Evolutionary conservation across 2,888 invertebrate genomes (phyloP).

Genomic region (Drosophila ezoana): DNA sequence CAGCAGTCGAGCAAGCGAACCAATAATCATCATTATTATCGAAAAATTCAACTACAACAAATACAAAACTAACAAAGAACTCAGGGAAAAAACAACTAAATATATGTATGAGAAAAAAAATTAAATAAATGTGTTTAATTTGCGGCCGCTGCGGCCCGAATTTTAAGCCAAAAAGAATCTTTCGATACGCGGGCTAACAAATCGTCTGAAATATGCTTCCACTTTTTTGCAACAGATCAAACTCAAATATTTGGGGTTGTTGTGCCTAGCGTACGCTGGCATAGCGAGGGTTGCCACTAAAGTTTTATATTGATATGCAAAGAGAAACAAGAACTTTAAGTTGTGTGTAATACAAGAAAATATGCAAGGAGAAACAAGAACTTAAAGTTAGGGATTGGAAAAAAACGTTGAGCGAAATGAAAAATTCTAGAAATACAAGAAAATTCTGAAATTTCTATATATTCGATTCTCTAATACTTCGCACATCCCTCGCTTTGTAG

Average conservation of each 20-base stretch:
- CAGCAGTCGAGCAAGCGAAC: slow-evolving; percentile 34
- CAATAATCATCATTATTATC: slow-evolving; percentile 64
- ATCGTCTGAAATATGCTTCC: slow-evolving; percentile 42
- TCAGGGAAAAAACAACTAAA: slow-evolving; percentile 7
- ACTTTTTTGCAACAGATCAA: slow-evolving; percentile 20
- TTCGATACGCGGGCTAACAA: slow-evolving; percentile 27
- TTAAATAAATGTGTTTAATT: slow-evolving; percentile 60
- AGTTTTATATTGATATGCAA: background rate
- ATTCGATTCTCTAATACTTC: background rate
- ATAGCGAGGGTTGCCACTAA: slow-evolving; percentile 24
- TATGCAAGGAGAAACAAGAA: background rate
- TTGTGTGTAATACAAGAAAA: background rate
- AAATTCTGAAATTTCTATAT: too few relatives aligned
- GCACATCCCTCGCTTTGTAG: slow-evolving; percentile 16
- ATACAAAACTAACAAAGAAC: slow-evolving; percentile 14
- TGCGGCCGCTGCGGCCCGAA: slow-evolving; percentile 41
- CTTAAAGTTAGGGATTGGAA: background rate
- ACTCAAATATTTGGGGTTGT: slow-evolving; percentile 8
- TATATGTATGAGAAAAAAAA: slow-evolving; percentile 20
- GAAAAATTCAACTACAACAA: slow-evolving; percentile 1
- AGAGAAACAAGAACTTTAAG: background rate
- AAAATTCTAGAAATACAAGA: too few relatives aligned
- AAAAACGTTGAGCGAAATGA: too few relatives aligned
- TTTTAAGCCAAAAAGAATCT: slow-evolving; percentile 23
- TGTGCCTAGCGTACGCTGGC: background rate